Conservation (phyloP, 1,140 invertebrate genomes). For the Drosophila suzukii region DNA sequence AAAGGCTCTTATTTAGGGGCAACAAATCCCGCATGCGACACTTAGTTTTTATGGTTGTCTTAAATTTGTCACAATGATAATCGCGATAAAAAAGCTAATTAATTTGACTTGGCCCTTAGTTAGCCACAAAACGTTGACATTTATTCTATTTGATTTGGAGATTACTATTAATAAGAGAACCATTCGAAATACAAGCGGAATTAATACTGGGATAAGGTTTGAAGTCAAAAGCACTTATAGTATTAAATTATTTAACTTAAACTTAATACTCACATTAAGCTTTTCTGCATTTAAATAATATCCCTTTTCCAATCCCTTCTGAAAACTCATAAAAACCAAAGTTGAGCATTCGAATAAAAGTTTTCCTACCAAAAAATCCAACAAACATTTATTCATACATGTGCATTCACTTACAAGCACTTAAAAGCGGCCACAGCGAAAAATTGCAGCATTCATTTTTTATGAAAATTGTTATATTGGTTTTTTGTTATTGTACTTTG, state of each 20-base stretch:
- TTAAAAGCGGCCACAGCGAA: constrained; percentile 36
- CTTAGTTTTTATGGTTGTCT: constrained; percentile 26
- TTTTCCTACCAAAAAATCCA: constrained; percentile 30
- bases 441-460: constrained; percentile 54
- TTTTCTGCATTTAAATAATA: background rate
- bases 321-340: constrained; percentile 25
- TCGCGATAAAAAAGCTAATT: constrained; percentile 62
- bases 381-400: constrained; percentile 63
- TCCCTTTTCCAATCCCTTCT: constrained; percentile 19
- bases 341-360: constrained; percentile 16
- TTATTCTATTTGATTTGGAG: constrained; percentile 48
- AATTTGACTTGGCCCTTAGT: constrained; percentile 40
- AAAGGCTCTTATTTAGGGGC: constrained; percentile 14
- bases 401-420: constrained; percentile 61
- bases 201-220: background rate
- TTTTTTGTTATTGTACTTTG: constrained; percentile 20
- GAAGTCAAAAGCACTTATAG: background rate
- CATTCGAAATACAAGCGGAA: background rate
- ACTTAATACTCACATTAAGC: background rate
- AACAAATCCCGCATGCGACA: background rate
- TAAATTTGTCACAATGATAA: constrained; percentile 72
- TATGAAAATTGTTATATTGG: constrained; percentile 40
- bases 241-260: background rate
- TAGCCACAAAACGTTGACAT: constrained; percentile 28
- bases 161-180: constrained; percentile 7